phyloP scores from a whole-genome alignment of 2,797 vertebrate genomes.

The Esox masquinongy region DNA sequence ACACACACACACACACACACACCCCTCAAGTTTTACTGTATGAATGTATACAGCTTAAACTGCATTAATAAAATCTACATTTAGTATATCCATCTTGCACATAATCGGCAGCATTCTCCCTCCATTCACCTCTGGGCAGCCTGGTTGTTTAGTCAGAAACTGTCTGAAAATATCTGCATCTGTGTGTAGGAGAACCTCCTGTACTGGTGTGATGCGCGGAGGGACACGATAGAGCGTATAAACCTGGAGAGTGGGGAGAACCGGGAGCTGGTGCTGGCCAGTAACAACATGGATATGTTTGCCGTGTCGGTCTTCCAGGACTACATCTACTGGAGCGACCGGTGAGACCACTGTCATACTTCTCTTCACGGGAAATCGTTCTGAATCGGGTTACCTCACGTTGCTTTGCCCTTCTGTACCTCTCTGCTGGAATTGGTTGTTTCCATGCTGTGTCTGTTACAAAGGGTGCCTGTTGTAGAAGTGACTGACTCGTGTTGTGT shows the following conservation, averaged over 20 bases:
- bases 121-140: not conserved
- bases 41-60: no score
- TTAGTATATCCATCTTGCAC: not conserved
- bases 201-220: conserved; percentile 97
- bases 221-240: conserved; percentile 93
- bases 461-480: not conserved
- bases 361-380: no score
- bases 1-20: not conserved
- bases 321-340: conserved; percentile 98
- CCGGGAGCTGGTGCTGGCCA: conserved; percentile 89
- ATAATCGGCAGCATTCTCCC: not conserved
- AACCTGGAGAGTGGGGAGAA: conserved; percentile 93
- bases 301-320: conserved; percentile 94
- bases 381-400: no score
- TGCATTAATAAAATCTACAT: no score
- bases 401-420: not conserved
- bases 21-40: no score
- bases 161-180: conserved; percentile 14
- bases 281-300: conserved; percentile 99
- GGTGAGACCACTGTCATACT: conserved; percentile 66
- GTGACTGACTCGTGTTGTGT: not conserved
- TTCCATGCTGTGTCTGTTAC: not conserved
- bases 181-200: conserved; percentile 83
- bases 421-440: not conserved
- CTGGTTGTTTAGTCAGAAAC: no score